phyloP scores from a whole-genome alignment of 2,797 vertebrate species.

The Rhinella marina region DNA sequence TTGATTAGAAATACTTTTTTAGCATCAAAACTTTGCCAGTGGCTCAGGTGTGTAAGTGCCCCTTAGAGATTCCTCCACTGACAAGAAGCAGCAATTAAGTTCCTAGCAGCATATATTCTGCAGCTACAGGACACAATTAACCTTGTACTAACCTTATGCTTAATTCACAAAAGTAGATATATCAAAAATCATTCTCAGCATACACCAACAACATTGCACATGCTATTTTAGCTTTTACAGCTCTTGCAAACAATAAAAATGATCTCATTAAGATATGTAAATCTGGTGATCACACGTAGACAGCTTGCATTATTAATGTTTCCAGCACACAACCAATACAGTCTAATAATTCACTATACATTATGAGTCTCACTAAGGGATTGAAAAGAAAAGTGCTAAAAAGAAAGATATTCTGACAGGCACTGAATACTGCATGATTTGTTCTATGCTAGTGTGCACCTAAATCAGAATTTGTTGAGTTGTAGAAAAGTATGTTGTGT shows the following conservation, averaged over 20 bases:
- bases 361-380: neutral
- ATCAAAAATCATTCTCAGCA: conserved; percentile 17
- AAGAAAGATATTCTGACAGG: neutral
- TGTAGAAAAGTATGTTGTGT: neutral
- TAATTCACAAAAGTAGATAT: conserved; percentile 15
- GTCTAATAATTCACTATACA: neutral
- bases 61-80: conserved; percentile 13
- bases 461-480: neutral
- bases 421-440: neutral
- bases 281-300: neutral
- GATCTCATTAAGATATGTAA: conserved; percentile 34
- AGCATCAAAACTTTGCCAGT: neutral
- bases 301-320: conserved; percentile 1
- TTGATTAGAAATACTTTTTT: neutral
- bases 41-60: neutral
- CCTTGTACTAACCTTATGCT: conserved; percentile 26
- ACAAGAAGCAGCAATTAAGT: conserved; percentile 23
- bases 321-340: neutral
- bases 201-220: neutral
- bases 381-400: neutral
- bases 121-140: conserved; percentile 8
- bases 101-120: neutral
- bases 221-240: neutral
- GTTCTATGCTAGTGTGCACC: neutral
- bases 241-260: neutral